phyloP scores from a whole-genome alignment of 1,140 invertebrate genomes.

The Drosophila tristis region DNA sequence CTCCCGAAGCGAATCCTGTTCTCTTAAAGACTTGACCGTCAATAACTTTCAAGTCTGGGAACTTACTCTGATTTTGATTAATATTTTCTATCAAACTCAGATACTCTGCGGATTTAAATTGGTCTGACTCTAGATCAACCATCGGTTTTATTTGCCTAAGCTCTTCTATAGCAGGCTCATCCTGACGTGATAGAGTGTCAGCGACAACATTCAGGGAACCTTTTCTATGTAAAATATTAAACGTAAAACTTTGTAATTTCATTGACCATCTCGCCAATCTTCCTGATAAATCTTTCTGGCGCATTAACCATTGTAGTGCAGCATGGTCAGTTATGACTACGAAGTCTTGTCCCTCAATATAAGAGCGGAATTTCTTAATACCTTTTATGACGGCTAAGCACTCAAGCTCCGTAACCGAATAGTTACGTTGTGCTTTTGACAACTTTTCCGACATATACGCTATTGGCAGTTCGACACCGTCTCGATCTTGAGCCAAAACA shows the following conservation, averaged over 20 bases:
- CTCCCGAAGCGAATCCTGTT: too few relatives aligned
- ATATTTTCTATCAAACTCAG: slow-evolving; percentile 4
- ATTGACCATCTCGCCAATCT: slow-evolving; percentile 30
- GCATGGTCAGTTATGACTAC: slow-evolving; percentile 40
- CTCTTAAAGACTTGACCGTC: too few relatives aligned
- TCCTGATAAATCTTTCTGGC: slow-evolving; percentile 76
- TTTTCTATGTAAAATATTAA: neutral
- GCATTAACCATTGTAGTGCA: slow-evolving; percentile 62
- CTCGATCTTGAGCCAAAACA: slow-evolving; percentile 3
- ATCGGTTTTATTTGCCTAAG: neutral
- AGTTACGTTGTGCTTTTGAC: too few relatives aligned
- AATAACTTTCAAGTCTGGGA: slow-evolving; percentile 8
- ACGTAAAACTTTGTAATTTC: slow-evolving; percentile 4
- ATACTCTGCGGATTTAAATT: slow-evolving; percentile 3
- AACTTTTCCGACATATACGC: too few relatives aligned
- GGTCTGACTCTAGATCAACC: slow-evolving; percentile 10
- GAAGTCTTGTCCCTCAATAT: too few relatives aligned
- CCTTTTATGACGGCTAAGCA: slow-evolving; percentile 56
- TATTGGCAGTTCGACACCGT: slow-evolving; percentile 54
- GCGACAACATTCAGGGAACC: slow-evolving; percentile 16
- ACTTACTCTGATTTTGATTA: neutral
- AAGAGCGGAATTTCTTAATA: neutral
- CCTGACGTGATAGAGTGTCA: neutral
- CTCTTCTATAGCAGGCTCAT: slow-evolving; percentile 4
- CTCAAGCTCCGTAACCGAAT: too few relatives aligned